phyloP scores from a whole-genome alignment of 2,888 invertebrate species.

The Tachina lurida region DNA sequence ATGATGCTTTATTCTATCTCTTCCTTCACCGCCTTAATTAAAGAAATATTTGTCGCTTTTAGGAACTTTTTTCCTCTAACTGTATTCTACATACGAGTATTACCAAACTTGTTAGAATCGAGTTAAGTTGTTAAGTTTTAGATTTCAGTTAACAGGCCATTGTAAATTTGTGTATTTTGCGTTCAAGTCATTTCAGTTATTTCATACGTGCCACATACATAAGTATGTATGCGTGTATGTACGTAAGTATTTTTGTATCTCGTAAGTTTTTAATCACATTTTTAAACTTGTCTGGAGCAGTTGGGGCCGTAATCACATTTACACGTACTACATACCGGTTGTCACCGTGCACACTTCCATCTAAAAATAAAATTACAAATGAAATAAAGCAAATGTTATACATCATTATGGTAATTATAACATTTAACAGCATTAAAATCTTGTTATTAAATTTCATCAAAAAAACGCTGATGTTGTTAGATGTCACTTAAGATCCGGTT shows the following conservation, averaged over 20 bases:
- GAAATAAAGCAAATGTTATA: constrained; percentile 56
- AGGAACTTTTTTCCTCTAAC: constrained; percentile 1
- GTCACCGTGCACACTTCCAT: constrained; percentile 37
- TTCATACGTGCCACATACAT: constrained; percentile 60
- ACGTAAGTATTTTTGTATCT: not conserved
- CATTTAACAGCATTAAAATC: constrained; percentile 68
- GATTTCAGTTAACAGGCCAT: constrained; percentile 21
- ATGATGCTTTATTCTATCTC: too few species aligned
- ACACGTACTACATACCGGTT: constrained; percentile 1
- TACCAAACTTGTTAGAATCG: constrained; percentile 18
- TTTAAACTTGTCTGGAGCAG: constrained; percentile 20
- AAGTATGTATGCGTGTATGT: not conserved
- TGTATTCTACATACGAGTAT: constrained; percentile 18
- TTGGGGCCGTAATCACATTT: constrained; percentile 20
- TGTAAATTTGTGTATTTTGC: not conserved
- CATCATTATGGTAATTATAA: constrained; percentile 72
- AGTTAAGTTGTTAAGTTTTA: constrained; percentile 17
- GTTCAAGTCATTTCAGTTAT: constrained; percentile 42
- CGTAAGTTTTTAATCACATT: constrained; percentile 16
- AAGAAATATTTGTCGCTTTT: too few species aligned
- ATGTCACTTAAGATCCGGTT: constrained; percentile 69
- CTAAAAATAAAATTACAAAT: not conserved
- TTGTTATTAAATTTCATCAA: constrained; percentile 72
- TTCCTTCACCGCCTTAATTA: too few species aligned
- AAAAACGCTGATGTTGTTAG: constrained; percentile 48